Evolutionary conservation across 2,113 vertebrate genomes (phyloP).

Genomic region (Ploceus nigricollis): DNA sequence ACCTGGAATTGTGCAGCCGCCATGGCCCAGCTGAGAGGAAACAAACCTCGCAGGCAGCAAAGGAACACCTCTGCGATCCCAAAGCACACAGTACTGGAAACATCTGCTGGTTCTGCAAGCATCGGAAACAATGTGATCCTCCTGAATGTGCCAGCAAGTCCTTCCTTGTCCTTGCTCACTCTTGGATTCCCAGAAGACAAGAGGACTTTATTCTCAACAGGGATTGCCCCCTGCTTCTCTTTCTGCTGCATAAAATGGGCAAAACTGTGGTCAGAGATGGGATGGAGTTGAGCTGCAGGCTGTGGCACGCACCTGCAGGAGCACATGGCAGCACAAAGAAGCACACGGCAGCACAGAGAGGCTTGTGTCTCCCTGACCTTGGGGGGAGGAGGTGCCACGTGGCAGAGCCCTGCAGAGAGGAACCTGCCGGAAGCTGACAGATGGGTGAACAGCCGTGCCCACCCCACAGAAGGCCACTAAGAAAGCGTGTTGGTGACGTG

Average conservation of each 20-base stretch:
- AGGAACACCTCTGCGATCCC: background rate
- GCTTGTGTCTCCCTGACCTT: background rate
- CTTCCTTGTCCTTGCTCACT: background rate
- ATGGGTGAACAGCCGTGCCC: background rate
- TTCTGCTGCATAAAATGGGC: background rate
- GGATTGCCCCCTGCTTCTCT: background rate
- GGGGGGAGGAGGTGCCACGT: background rate
- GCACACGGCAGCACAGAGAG: background rate
- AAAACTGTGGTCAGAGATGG: background rate
- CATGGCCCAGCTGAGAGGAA: fast-evolving
- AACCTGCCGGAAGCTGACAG: background rate
- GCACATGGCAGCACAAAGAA: background rate
- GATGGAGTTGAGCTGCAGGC: background rate
- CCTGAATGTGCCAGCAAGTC: background rate
- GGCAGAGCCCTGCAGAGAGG: background rate
- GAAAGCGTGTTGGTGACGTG: too few species aligned
- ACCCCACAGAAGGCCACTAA: background rate
- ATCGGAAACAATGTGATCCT: background rate
- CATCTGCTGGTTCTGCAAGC: background rate
- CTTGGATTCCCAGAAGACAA: background rate
- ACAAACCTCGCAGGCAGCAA: background rate
- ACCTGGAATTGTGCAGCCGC: background rate
- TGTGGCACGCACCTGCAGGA: background rate
- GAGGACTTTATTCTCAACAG: background rate
- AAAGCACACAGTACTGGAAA: background rate